phyloP scores from a whole-genome alignment of 2,888 invertebrate species.

The Eristalinus sepulchralis region DNA sequence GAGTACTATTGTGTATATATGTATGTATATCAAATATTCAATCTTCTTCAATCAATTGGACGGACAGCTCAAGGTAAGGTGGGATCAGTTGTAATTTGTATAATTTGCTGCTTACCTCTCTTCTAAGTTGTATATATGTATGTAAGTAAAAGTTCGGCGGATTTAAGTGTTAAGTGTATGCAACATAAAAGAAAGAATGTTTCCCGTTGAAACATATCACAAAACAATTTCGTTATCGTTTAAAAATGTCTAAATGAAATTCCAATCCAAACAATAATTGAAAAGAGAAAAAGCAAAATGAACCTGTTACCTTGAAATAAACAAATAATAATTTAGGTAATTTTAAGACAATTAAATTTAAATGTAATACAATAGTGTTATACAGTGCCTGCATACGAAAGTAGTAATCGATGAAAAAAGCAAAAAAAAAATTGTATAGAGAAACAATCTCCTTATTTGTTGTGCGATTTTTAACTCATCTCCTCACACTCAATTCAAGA shows the following conservation, averaged over 20 bases:
- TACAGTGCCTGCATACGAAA: slow-evolving; percentile 67
- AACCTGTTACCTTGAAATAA: slow-evolving; percentile 45
- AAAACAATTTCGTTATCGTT: neutral
- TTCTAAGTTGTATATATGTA: neutral
- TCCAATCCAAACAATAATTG: slow-evolving; percentile 17
- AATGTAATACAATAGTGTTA: slow-evolving; percentile 53
- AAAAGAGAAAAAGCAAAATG: neutral
- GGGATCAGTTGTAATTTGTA: neutral
- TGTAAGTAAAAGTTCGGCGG: neutral
- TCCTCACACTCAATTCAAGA: neutral
- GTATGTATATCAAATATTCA: too few relatives aligned
- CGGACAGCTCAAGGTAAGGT: neutral
- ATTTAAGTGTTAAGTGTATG: neutral
- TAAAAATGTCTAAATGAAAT: neutral
- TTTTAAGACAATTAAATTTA: slow-evolving; percentile 38
- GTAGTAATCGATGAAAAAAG: slow-evolving; percentile 43
- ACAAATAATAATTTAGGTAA: slow-evolving; percentile 56
- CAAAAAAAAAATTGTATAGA: slow-evolving; percentile 7
- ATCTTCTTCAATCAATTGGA: neutral
- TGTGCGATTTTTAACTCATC: neutral
- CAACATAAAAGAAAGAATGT: neutral
- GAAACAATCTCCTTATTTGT: slow-evolving; percentile 7
- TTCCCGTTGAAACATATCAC: neutral
- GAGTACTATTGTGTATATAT: too few relatives aligned
- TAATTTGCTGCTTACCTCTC: neutral